These are phyloP conservation scores for Hycleus phaleratus DNA, from an alignment of 1,140 invertebrate species.

Conservation along the genomic window DNA sequence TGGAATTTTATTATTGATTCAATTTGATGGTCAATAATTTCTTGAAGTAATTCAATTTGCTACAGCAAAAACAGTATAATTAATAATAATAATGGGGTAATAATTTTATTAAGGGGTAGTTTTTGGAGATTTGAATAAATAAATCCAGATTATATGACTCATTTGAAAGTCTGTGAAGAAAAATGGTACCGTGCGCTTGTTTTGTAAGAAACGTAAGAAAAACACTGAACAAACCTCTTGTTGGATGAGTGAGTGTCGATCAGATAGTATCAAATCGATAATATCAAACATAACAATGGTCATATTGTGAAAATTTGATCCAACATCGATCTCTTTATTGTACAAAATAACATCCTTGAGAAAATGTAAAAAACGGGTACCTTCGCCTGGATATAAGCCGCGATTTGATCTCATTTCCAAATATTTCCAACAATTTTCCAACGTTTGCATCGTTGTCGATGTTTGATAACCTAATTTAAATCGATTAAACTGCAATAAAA, in stretches of 20 bases:
- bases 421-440: constrained; percentile 40
- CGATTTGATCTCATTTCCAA: constrained; percentile 33
- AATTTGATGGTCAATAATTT: constrained; percentile 18
- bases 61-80: constrained; percentile 2
- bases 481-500: constrained; percentile 45
- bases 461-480: constrained; percentile 50
- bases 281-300: constrained; percentile 44
- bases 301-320: constrained; percentile 31
- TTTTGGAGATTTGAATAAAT: too few relatives aligned
- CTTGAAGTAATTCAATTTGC: constrained; percentile 22
- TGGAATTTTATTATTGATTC: neutral
- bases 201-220: too few relatives aligned
- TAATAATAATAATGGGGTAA: neutral
- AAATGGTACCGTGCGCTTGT: too few relatives aligned
- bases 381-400: constrained; percentile 49
- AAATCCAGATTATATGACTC: too few relatives aligned
- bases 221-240: constrained; percentile 38
- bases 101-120: too few relatives aligned
- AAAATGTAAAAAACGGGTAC: constrained; percentile 45
- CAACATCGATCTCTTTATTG: constrained; percentile 27
- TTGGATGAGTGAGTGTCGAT: constrained; percentile 44
- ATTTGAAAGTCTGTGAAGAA: too few relatives aligned
- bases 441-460: constrained; percentile 40
- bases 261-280: constrained; percentile 44
- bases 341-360: constrained; percentile 46